Evolutionary conservation across 2,888 invertebrate species (phyloP), one percentile per base, ranked within the genome.

Genomic region (Leptarthrus brevirostris): DNA sequence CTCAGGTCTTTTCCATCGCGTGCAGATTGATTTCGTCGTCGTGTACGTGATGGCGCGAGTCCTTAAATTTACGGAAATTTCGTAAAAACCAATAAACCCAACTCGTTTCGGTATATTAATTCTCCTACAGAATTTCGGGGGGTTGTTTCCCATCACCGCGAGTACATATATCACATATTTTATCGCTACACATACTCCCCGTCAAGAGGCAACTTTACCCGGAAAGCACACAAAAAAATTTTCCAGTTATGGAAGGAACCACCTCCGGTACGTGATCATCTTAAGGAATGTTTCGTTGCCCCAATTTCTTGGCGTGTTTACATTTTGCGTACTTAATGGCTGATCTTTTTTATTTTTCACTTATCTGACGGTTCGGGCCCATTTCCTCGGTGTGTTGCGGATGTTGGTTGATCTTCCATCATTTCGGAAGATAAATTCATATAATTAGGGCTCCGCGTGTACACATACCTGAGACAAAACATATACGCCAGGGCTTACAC

Each of bases 321-420:
- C 75, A 73, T 75, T 73, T 61, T 73, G 73, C 26, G 49, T 73
- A 26, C 52, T 73, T 73, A 75, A 73, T 75, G 75, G 75, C 26
- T 75, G 69, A 75, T 75, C 53, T 71, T 72, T 56, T 66, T 69
- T 54, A 26, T 54, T 24, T 54, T 40, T 71, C 40, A 52, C 71
- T 71, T 71, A 71, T 71, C 71, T 71, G 22, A 36, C 14, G 71
- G 20, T 54, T 54, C 53, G 54, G 24, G 12, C 30, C 71, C 53
- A 54, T 71, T 71, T 54, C 71, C 54, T 34, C 4, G 18, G 26
- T 12, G 24, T 36, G n/a, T 40, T 71, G 10, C 53, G 53, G 53
- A 71, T 54, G 71, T 71, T 40, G 24, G 71, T 14, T 52, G 53
- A 70, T 70, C 49, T 26, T 52, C 34, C 70, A 70, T 52, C 49